Conservation (phyloP, 2,113 vertebrate genomes). For the Recurvirostra avosetta region DNA sequence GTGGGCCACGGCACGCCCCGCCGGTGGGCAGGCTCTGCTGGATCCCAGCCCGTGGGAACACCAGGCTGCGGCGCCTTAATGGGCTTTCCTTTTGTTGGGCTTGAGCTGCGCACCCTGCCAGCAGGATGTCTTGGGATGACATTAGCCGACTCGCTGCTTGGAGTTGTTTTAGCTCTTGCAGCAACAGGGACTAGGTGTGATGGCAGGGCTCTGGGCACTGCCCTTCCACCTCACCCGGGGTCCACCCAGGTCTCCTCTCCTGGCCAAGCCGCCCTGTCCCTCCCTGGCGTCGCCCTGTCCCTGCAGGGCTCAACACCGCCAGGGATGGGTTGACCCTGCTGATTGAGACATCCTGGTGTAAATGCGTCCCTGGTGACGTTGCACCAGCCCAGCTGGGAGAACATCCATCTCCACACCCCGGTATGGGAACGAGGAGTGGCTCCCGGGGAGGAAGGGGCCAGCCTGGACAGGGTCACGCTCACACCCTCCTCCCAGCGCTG, state of each 20-base stretch:
- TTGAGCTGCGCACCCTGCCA: fast-evolving
- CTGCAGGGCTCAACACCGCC: background rate
- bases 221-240: background rate
- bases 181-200: background rate
- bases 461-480: background rate
- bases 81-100: slow-evolving; percentile 21
- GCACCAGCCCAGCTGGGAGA: background rate
- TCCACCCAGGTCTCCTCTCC: background rate
- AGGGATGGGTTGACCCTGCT: background rate
- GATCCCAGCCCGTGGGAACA: background rate
- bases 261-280: background rate
- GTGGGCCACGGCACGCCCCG: slow-evolving; percentile 19
- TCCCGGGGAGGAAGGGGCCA: background rate
- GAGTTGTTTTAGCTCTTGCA: background rate
- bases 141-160: background rate
- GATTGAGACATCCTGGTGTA: background rate
- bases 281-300: background rate
- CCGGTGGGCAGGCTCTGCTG: background rate
- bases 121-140: slow-evolving; percentile 53
- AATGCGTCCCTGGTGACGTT: background rate
- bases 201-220: background rate
- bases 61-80: background rate
- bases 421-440: background rate
- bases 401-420: background rate
- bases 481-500: background rate